Conservation (phyloP, 2,888 invertebrate genomes). For the Spisula subtruncata region DNA sequence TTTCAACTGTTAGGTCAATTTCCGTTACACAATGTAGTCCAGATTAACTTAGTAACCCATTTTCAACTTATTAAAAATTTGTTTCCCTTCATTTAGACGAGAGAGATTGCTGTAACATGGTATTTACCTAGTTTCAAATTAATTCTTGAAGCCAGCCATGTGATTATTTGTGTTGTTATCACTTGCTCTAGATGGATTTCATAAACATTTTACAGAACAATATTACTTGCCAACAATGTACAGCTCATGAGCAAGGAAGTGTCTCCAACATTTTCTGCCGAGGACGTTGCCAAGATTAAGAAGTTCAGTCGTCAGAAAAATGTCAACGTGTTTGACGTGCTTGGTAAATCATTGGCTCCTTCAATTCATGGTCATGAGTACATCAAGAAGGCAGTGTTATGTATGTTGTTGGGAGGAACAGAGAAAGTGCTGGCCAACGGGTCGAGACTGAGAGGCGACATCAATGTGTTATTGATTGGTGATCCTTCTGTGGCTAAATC, state of each 20-base stretch:
- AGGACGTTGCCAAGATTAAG: slow-evolving; percentile 96
- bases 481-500: slow-evolving; percentile 99
- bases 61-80: no score
- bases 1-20: no score
- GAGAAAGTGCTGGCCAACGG: slow-evolving; percentile 94
- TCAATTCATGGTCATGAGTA: slow-evolving; percentile 99
- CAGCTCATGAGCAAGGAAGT: slow-evolving; percentile 96
- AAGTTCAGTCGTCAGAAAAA: slow-evolving; percentile 90
- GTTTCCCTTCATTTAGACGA: no score
- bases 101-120: no score
- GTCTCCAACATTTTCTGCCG: slow-evolving; percentile 91
- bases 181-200: neutral
- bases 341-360: slow-evolving; percentile 97
- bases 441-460: slow-evolving; percentile 89
- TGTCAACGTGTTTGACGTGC: slow-evolving; percentile 94
- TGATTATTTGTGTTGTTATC: no score
- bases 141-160: no score
- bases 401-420: slow-evolving; percentile 97
- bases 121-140: no score
- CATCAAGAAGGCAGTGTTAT: slow-evolving; percentile 98
- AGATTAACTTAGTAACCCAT: no score
- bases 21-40: no score
- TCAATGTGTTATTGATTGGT: slow-evolving; percentile 97
- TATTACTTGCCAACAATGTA: slow-evolving; percentile 97
- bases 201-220: slow-evolving; percentile 91